Base-by-base conservation (phyloP, 2,113 vertebrate genomes). In the Ceyx cyanopectus region DNA sequence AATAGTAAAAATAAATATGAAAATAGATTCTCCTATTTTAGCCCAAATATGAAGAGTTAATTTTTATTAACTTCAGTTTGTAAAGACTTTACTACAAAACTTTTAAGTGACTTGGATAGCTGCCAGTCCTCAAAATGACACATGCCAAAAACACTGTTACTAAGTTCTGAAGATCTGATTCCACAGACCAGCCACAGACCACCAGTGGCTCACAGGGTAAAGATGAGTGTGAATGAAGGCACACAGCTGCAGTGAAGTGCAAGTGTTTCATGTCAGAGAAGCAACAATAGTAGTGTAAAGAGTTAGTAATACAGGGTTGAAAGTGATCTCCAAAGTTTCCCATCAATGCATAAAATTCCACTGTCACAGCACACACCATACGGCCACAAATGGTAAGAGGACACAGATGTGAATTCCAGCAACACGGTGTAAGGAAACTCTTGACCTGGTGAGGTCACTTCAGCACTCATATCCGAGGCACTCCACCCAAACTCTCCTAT, bases 381-480 rank as follows among this genome's bases (percentile, higher is more conserved):
- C 10, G 50, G 72, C 57, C 73, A 34, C 9, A n/a, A 40, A 84
- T 6, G 1, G 69, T 6, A n/a, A 30, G 27, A 61, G 50, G 66
- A 53, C 79, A 76, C 5, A 51, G 48, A 7, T 0, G 8, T 4
- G 34, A 76, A 53, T 61, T 81, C 62, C 34, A 68, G 78, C 53
- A 56, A 6, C 0, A 12, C 0, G 3, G 8, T 2, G 3, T 40
- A 54, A 32, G 5, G 30, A 54, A 66, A 73, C 26, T 16, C 67
- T 65, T 69, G 78, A 63, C 74, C 62, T 30, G 26, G 18, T 84
- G 81, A 89, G 62, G 21, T 89, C 70, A 86, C 21, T 81, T 50
- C 77, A 76, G 56, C 74, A 65, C n/a, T 19, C n/a, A 3, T 14
- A 21, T 46, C 80, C 56, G 61, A 81, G 40, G n/a, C 53, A 65